Percentiles rank a stretch among this genome's conserved stretches.
Conservation (phyloP, 2,113 vertebrate species). For the Myiopsitta monachus region DNA sequence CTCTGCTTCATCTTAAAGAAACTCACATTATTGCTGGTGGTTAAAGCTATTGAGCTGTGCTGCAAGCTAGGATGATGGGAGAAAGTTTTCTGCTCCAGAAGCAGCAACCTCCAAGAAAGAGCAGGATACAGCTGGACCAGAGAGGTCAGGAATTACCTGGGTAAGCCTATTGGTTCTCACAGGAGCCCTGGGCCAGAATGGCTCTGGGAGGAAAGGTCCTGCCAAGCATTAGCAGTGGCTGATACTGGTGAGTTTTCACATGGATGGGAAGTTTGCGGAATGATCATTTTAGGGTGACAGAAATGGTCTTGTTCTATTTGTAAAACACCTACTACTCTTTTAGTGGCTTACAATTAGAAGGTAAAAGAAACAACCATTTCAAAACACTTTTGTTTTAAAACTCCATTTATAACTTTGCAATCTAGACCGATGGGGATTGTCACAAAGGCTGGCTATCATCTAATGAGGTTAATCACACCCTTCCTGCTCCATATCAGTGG, state of each 20-base stretch:
- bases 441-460: background rate
- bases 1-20: background rate
- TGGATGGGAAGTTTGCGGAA: background rate
- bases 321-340: background rate
- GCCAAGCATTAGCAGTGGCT: background rate
- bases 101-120: background rate
- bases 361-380: background rate
- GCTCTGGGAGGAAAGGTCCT: background rate
- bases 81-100: background rate
- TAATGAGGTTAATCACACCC: background rate
- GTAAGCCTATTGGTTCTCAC: rapidly evolving
- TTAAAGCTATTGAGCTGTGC: background rate
- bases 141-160: rapidly evolving
- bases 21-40: rapidly evolving
- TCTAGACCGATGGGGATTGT: background rate
- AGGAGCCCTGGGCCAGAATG: rapidly evolving
- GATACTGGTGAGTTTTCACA: rapidly evolving
- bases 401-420: background rate
- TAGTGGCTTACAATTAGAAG: background rate
- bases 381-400: background rate
- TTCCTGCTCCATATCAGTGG: background rate
- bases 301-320: background rate
- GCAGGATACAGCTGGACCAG: background rate
- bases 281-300: background rate
- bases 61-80: background rate